These are phyloP conservation scores for Deroplatys truncata DNA, from an alignment of 2,888 invertebrate species.

Conservation along the genomic window DNA sequence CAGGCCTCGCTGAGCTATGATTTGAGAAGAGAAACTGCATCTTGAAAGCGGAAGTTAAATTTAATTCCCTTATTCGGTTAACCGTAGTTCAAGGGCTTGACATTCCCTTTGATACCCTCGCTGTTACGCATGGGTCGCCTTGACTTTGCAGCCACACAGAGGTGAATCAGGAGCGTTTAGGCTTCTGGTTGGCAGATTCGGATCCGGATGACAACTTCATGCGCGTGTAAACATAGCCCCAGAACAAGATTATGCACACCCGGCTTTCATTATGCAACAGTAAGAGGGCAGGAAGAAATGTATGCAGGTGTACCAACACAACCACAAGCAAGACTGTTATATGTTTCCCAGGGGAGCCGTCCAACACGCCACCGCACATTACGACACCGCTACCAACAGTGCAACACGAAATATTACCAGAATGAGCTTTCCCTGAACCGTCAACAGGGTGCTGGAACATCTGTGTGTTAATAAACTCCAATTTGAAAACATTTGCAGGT, in stretches of 20 bases:
- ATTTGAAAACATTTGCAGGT: too few species aligned
- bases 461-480: too few species aligned
- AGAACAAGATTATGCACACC: not conserved
- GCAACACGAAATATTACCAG: not conserved
- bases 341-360: not conserved
- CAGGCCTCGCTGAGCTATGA: not conserved
- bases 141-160: not conserved
- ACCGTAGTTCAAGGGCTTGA: not conserved
- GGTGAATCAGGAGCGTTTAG: not conserved
- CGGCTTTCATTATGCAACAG: not conserved
- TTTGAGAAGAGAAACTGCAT: not conserved
- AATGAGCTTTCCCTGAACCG: not conserved
- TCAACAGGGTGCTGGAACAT: not conserved
- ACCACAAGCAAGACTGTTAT: not conserved
- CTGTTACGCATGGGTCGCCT: not conserved
- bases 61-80: not conserved
- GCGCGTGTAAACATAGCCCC: not conserved
- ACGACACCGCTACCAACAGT: not conserved
- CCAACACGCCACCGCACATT: not conserved
- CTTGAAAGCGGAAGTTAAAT: not conserved
- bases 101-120: not conserved
- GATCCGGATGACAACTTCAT: not conserved
- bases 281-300: not conserved
- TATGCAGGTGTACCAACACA: not conserved
- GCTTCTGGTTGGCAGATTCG: not conserved